Percentiles rank a stretch among this genome's conserved stretches.
phyloP scores from a whole-genome alignment of 2,888 invertebrate genomes.

The Andricus quercusramuli region DNA sequence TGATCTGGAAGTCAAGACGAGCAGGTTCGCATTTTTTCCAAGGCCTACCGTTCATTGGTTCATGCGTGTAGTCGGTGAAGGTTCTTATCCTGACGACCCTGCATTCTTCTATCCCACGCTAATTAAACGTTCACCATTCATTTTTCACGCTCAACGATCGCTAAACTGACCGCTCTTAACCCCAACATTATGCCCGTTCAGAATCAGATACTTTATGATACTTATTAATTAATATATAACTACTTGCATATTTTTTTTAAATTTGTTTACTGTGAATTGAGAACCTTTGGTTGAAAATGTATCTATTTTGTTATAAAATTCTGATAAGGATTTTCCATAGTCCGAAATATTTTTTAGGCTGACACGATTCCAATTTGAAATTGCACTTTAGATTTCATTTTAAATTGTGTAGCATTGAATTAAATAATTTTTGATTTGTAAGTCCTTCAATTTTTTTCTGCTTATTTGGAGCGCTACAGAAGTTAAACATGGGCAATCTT shows the following conservation, averaged over 20 bases:
- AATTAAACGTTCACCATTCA: constrained; percentile 38
- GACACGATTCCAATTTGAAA: too few species aligned
- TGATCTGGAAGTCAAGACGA: constrained; percentile 28
- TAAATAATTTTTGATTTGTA: too few species aligned
- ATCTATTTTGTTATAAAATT: background rate
- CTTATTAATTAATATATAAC: background rate
- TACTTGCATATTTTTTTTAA: background rate
- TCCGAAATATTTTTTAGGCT: too few species aligned
- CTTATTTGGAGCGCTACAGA: too few species aligned
- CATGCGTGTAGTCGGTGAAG: constrained; percentile 32
- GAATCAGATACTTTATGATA: constrained; percentile 2
- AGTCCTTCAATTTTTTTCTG: too few species aligned
- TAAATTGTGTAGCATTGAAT: too few species aligned
- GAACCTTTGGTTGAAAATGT: background rate
- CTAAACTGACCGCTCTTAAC: constrained; percentile 48
- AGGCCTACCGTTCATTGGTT: constrained; percentile 13
- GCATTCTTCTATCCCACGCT: constrained; percentile 47
- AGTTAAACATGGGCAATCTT: too few species aligned
- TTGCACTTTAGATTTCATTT: too few species aligned
- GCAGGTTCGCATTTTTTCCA: constrained; percentile 21
- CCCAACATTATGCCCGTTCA: constrained; percentile 17
- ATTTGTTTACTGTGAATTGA: background rate
- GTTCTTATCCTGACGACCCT: constrained; percentile 39
- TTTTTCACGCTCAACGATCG: constrained; percentile 49
- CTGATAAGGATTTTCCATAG: too few species aligned